A percentile compares a stretch with the other conserved stretches of the same genome.
Evolutionary conservation across 2,888 invertebrate species (phyloP).

Genomic region (Lasioglossum leucozonium): DNA sequence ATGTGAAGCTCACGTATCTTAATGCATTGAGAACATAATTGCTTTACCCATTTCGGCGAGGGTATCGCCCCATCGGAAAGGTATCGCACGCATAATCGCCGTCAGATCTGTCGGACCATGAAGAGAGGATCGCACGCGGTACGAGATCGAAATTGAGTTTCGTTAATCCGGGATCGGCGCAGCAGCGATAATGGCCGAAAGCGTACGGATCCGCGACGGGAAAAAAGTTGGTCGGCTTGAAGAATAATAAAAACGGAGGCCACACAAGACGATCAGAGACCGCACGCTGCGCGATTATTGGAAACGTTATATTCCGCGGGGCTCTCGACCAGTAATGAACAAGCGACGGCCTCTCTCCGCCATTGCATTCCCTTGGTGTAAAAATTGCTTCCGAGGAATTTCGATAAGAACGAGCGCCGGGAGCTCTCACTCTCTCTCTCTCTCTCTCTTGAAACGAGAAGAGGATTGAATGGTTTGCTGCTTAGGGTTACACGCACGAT

Average conservation of each 20-base stretch:
- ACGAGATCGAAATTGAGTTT: conserved; percentile 49
- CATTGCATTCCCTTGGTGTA: conserved; percentile 34
- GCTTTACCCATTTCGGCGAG: too few relatives aligned
- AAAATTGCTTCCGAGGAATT: conserved; percentile 31
- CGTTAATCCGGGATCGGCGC: conserved; percentile 8
- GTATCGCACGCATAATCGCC: neutral
- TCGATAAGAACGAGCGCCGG: neutral
- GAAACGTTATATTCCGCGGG: conserved; percentile 51
- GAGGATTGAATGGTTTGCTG: conserved; percentile 36
- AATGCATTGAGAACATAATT: too few relatives aligned
- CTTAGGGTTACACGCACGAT: neutral
- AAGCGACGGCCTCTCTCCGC: conserved; percentile 16
- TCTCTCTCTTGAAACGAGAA: neutral
- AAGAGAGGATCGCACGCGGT: neutral
- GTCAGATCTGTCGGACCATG: neutral
- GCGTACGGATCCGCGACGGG: neutral
- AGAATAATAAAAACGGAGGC: conserved; percentile 55
- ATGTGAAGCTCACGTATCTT: too few relatives aligned
- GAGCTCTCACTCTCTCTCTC: neutral
- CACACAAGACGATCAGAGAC: conserved; percentile 70
- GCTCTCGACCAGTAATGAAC: conserved; percentile 37
- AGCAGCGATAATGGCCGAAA: neutral
- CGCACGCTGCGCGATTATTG: conserved; percentile 56
- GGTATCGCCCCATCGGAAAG: neutral
- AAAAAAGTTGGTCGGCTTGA: conserved; percentile 28